Evolutionary conservation across 2,797 vertebrate genomes (phyloP), one percentile per base, ranked within the genome.

Genomic region (Cynopterus sphinx): DNA sequence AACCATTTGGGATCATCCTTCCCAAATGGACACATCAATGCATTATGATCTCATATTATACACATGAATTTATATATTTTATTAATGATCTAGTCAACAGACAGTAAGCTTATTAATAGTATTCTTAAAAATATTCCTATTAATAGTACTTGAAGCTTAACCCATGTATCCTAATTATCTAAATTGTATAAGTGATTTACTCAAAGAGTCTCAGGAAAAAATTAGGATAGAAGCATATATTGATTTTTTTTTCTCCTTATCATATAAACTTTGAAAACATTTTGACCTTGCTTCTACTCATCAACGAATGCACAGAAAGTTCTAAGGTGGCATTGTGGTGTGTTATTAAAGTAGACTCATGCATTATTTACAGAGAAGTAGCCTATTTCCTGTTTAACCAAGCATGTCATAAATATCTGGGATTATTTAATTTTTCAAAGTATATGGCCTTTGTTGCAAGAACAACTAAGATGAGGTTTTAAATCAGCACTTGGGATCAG

Each of bases 301-400:
- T 97, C 95, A 94, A 3, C 71, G 91, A 79, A 95, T 96, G 61
- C 55, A 96, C 85, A 98, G 28, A 92, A 89, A 82, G 97, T 97
- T 98, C 97, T 97, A 93, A 97, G 97, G 94, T 96, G 70, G 84
- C 77, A 92, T 74, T 94, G 84, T 97, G 75, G 90, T 96, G 19
- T 98, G 96, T 97, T 96, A 22, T 94, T 97, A 96, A 98, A 97
- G 93, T 97, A 82, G 96, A 96, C 49, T 82, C 92, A 13, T 63
- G 65, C 94, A 94, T 98, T 97, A 97, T 98, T 98, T 97, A 96
- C 95, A 96, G 87, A 96, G 96, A 98, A 97, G 83, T 96, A 97
- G 95, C 77, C 96, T 90, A 98, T 98, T 98, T 98, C 97, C 97
- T 98, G 90, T 98, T 98, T 98, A 98, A 98, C 95, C 97, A 98